These are phyloP conservation scores for Epinephelus cyanopodus DNA, from an alignment of 2,113 vertebrate species.

Conservation along the genomic window DNA sequence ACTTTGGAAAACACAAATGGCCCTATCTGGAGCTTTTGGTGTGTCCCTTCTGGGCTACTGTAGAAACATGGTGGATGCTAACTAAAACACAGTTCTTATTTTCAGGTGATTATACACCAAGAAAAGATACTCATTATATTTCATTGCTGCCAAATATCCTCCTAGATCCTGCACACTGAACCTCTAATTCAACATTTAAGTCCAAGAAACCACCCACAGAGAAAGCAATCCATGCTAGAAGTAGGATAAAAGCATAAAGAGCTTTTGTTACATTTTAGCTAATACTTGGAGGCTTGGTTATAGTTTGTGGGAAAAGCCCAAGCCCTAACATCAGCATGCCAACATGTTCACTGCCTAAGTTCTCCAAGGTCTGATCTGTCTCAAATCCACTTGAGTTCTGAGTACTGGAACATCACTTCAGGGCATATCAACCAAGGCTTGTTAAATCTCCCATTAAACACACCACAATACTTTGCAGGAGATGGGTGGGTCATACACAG, in stretches of 20 bases:
- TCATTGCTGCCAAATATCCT: no score
- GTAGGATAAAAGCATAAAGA: background rate
- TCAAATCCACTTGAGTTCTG: background rate
- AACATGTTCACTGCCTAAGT: background rate
- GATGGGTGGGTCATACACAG: background rate
- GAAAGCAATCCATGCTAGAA: background rate
- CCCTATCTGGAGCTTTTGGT: no score
- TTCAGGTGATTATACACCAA: no score
- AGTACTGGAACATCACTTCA: background rate
- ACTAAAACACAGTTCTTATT: no score
- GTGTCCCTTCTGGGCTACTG: no score
- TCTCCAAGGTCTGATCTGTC: background rate
- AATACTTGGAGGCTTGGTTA: background rate
- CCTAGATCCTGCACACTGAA: no score
- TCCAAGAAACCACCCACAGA: background rate
- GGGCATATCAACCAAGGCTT: background rate
- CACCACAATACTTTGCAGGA: background rate
- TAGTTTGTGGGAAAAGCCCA: background rate
- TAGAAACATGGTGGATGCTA: no score
- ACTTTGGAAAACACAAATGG: no score
- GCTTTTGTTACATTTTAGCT: conserved; percentile 4
- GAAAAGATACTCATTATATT: no score
- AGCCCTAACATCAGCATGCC: background rate
- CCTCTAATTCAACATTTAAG: background rate
- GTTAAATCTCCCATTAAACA: background rate